Evolutionary conservation across 2,113 vertebrate genomes (phyloP).

Genomic region (Enhydra lutris): DNA sequence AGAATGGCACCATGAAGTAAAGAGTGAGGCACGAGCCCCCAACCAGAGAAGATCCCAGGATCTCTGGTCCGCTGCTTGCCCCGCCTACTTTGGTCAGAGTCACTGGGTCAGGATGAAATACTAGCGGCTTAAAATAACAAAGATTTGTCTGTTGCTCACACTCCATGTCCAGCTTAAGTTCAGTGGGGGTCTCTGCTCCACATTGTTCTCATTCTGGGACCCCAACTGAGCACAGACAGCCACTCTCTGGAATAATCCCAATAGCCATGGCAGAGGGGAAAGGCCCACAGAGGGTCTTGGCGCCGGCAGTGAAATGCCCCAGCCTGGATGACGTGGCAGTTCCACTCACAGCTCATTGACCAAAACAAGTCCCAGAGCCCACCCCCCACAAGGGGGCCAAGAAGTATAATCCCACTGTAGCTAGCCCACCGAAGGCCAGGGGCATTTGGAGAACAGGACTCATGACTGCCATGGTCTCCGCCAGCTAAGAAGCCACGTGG

Average conservation of each 20-base stretch:
- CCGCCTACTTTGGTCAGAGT: neutral
- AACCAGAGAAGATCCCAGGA: neutral
- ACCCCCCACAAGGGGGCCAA: neutral
- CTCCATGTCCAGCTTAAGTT: neutral
- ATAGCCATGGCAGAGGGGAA: neutral
- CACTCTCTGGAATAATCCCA: neutral
- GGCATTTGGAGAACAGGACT: neutral
- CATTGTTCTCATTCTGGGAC: neutral
- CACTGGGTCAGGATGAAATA: neutral
- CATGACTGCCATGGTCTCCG: rapidly evolving
- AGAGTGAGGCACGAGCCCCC: rapidly evolving
- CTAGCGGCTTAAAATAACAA: neutral
- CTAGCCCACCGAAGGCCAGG: no score
- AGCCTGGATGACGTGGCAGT: neutral
- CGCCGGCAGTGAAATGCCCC: neutral
- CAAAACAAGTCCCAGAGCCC: neutral
- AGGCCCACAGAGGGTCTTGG: rapidly evolving
- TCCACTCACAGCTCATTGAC: neutral
- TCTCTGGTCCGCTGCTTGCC: neutral
- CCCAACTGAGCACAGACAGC: neutral
- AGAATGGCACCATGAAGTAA: neutral
- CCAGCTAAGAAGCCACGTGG: neutral
- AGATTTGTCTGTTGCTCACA: neutral
- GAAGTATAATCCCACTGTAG: neutral
- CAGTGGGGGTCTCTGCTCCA: neutral